Percentiles rank a stretch among this genome's conserved stretches.
These are phyloP conservation scores for Mionectes olivaceus DNA, from an alignment of 2,797 vertebrate genomes.

Conservation along the genomic window DNA sequence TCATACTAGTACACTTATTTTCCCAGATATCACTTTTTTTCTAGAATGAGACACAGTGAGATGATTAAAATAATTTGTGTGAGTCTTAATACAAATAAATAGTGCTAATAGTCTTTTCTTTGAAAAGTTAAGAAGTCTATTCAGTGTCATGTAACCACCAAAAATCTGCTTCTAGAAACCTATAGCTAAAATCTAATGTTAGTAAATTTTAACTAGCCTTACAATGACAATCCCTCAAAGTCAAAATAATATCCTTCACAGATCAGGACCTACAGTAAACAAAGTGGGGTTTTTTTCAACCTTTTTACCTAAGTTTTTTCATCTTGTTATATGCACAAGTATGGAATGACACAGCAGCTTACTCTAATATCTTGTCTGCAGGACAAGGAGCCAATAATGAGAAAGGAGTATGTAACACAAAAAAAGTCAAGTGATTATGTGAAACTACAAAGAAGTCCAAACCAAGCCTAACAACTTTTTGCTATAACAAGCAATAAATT, in stretches of 20 bases:
- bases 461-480: neutral
- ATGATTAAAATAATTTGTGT: neutral
- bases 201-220: neutral
- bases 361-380: neutral
- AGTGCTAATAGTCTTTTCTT: neutral
- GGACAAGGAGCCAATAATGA: neutral
- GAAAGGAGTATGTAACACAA: neutral
- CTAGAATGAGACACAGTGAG: neutral
- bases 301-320: neutral
- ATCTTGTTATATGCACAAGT: neutral
- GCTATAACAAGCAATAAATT: neutral
- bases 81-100: neutral
- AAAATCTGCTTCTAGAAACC: neutral
- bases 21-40: neutral
- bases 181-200: neutral
- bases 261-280: neutral
- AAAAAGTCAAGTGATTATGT: neutral
- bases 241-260: neutral
- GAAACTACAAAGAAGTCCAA: neutral
- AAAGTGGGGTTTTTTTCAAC: fast-evolving
- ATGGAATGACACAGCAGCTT: neutral
- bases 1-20: neutral
- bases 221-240: neutral
- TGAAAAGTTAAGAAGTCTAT: neutral
- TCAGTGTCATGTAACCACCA: neutral